Evolutionary conservation across 2,888 invertebrate species (phyloP), one percentile per base, ranked within the genome.

Genomic region (Phymatocera aterrima): DNA sequence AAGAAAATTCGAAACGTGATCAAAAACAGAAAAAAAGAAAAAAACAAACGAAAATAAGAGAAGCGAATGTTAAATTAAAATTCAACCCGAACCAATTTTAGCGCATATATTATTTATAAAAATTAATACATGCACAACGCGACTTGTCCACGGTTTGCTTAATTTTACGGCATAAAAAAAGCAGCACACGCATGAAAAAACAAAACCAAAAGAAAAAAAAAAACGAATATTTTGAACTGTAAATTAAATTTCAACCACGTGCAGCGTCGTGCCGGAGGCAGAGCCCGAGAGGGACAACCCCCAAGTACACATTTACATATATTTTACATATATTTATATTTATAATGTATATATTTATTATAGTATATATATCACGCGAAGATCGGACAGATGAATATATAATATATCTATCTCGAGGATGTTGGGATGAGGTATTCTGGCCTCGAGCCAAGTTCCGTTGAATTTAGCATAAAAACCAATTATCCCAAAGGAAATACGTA

Each of bases 381-480:
- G 5, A 70, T 31, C 46, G 31, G 12, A 46, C 64, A 64, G 64
- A 68, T 43, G 65, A 18, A 68, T 68, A n/a, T n/a, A n/a, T n/a
- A n/a, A n/a, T n/a, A n/a, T n/a, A n/a, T 54, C n/a, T 54, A 70
- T 48, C 48, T 70, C 43, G 65, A 43, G 65, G 61, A 12, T 37
- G 6, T 15, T 54, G 24, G 15, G 15, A 10, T 21, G 5, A 6
- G 24, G 21, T 46, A 8, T 24, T 48, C 70, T 75, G 74, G 74
- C 74, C 31, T 21, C n/a, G 6, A 21, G 74, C 74, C 74, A 57
- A 75, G 37, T 24, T 34, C n/a, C 57, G 57, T 75, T 57, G 74
- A 75, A 75, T 75, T 75, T 75, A 75, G 40, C 74, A 75, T 75
- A 75, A 57, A 75, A 75, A 75, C 37, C 74, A 75, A 75, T 75